phyloP scores from a whole-genome alignment of 2,888 invertebrate genomes.

The Leptopilina myrica region DNA sequence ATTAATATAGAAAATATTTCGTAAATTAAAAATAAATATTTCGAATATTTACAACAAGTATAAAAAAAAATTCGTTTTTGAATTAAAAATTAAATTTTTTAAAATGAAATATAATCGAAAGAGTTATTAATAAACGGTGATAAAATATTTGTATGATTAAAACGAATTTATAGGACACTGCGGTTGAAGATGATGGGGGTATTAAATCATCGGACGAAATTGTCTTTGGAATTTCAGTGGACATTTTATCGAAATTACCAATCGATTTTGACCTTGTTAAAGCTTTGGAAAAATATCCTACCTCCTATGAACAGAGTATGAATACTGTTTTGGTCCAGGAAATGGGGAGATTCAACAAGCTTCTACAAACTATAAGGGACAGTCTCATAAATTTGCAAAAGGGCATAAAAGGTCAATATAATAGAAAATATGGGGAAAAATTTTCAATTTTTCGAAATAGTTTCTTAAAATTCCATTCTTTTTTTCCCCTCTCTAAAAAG shows the following conservation, averaged over 20 bases:
- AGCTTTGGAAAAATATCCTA: constrained; percentile 84
- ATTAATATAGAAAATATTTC: too few species aligned
- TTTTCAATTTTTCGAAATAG: too few species aligned
- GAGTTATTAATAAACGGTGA: neutral
- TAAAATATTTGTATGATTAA: too few species aligned
- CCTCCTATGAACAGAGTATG: constrained; percentile 91
- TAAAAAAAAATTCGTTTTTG: too few species aligned
- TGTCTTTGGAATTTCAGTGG: constrained; percentile 87
- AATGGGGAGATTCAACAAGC: constrained; percentile 87
- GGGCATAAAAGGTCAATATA: constrained; percentile 87
- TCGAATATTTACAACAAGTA: too few species aligned
- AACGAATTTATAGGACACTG: constrained; percentile 79
- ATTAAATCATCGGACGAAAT: constrained; percentile 88
- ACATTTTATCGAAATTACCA: constrained; percentile 88
- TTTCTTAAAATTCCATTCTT: constrained; percentile 34
- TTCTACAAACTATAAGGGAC: constrained; percentile 84
- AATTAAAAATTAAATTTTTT: neutral
- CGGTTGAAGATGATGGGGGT: constrained; percentile 79
- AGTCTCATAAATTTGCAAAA: constrained; percentile 90
- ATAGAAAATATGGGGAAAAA: neutral
- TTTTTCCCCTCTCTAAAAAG: constrained; percentile 75
- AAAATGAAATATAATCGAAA: neutral
- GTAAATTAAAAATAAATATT: too few species aligned
- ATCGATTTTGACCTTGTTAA: constrained; percentile 83
- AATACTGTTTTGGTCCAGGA: constrained; percentile 94